phyloP scores from a whole-genome alignment of 2,888 invertebrate genomes.

The Noctua pronuba region DNA sequence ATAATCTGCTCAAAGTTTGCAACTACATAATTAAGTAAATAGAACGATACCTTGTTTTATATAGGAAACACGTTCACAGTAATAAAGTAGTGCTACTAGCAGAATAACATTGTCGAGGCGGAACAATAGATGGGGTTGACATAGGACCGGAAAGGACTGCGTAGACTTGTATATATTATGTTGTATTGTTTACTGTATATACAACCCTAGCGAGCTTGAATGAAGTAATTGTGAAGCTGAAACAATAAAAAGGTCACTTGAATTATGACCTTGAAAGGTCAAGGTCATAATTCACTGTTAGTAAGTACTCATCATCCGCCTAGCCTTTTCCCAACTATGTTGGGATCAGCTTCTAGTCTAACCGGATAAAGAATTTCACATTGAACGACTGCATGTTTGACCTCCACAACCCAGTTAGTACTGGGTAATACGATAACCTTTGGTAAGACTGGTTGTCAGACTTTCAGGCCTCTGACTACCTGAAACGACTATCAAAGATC shows the following conservation, averaged over 20 bases:
- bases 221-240: constrained; percentile 7
- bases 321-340: not conserved
- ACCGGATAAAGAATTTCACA: not conserved
- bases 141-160: constrained; percentile 47
- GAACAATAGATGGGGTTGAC: constrained; percentile 47
- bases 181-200: constrained; percentile 1
- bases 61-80: not conserved
- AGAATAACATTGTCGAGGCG: constrained; percentile 39
- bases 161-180: constrained; percentile 11
- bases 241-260: constrained; percentile 18
- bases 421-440: not conserved
- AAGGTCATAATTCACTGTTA: too few species aligned
- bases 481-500: not conserved
- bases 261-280: constrained; percentile 26
- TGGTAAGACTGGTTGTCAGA: not conserved
- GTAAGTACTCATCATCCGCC: not conserved
- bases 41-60: not conserved
- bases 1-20: not conserved
- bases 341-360: not conserved
- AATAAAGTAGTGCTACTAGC: constrained; percentile 25
- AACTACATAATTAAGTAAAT: not conserved
- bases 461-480: not conserved
- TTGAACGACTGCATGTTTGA: not conserved
- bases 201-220: constrained; percentile 1
- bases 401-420: not conserved